Base-by-base conservation (phyloP, 2,797 vertebrate genomes). In the Neopelma chrysocephalum region DNA sequence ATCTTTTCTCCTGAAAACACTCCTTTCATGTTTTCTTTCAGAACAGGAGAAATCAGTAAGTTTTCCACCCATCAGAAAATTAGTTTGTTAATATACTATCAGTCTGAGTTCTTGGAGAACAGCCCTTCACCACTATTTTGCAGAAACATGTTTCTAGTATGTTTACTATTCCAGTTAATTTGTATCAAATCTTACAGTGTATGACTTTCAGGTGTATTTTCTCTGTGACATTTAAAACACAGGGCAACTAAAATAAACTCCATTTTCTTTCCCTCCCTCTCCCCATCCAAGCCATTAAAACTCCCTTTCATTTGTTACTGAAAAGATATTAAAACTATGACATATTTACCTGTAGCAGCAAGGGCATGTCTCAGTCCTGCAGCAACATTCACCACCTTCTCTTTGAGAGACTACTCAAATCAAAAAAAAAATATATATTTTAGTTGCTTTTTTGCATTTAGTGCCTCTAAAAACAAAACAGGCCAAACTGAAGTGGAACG, bases 311-410 rank as follows among this genome's bases (percentile, higher is more conserved):
- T 54, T 87, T 70, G 9, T 54, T 40, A 54, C 5, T 51, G 47
- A 65, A 79, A 61, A 23, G 4, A 69, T 23, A 48, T 4, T 25
- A 62, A 43, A 89, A 89, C 45, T 18, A 64, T 21, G 25, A 80
- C 68, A 69, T 54, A 93, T 91, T 97, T 96, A 99, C 99, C 98
- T 97, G 99, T 98, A 76, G 98, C 97, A 95, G 98, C 99, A 50
- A 99, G 97, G 0, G 98, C 98, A 89, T 99, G 99, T 96, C 99
- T 98, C 80, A 99, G 98, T 90, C 99, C 99, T 94, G 99, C 99
- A 92, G 99, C 98, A 91, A 99, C 75, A 95, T 96, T 97, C 78
- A 98, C 92, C 78, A 98, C 96, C 42, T 97, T 97, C 85, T 98
- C 98, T 91, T 92, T 98, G 64, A 99, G 95, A 92, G 96, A 93